Conservation (phyloP, 2,888 invertebrate species). For the Parascotia fuliginaria region DNA sequence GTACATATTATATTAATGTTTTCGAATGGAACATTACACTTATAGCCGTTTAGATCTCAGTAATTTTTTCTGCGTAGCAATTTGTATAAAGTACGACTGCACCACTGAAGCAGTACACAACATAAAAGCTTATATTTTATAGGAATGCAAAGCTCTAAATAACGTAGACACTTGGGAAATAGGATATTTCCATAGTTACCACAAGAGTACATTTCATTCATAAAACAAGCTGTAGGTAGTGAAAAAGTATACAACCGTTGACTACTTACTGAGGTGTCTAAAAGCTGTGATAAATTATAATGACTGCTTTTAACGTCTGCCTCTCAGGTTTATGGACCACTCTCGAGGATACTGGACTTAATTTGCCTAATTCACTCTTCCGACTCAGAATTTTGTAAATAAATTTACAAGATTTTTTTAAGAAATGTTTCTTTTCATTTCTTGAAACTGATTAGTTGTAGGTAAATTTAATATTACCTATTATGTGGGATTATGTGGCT, state of each 20-base stretch:
- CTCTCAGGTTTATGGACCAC: conserved; percentile 8
- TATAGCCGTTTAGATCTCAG: neutral
- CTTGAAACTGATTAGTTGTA: too few relatives aligned
- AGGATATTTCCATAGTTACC: neutral
- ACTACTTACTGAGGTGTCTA: conserved; percentile 7
- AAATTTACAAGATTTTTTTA: neutral
- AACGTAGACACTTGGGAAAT: neutral
- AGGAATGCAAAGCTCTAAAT: neutral
- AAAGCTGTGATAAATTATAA: conserved; percentile 16
- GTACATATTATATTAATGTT: neutral
- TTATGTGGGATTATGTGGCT: too few relatives aligned
- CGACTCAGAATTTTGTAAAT: neutral
- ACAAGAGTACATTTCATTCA: neutral
- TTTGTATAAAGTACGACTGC: too few relatives aligned
- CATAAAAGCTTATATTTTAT: neutral
- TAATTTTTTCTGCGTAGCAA: too few relatives aligned
- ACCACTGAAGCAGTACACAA: too few relatives aligned
- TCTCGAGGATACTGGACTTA: conserved; percentile 8
- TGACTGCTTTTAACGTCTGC: conserved; percentile 10
- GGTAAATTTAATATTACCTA: too few relatives aligned
- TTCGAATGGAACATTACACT: neutral
- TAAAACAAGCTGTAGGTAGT: neutral
- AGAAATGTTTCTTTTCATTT: too few relatives aligned
- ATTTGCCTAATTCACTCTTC: conserved; percentile 18
- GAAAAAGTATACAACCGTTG: conserved; percentile 1